Conservation (phyloP, 2,888 invertebrate genomes). For the Seira ritae region DNA sequence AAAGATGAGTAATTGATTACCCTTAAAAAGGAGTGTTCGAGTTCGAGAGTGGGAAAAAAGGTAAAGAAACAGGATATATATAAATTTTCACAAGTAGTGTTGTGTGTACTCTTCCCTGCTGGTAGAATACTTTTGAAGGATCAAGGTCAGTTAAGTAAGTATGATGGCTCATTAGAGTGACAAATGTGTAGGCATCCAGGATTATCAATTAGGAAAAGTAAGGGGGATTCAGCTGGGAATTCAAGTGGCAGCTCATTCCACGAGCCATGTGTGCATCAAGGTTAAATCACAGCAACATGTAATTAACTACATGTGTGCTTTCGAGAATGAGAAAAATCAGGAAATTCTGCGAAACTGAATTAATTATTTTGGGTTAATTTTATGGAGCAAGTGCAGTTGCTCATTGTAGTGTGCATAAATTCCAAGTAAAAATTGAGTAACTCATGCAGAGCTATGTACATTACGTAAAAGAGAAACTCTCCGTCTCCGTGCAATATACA, state of each 20-base stretch:
- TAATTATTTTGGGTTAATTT: too few relatives aligned
- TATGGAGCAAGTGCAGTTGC: too few relatives aligned
- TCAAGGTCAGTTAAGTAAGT: slow-evolving; percentile 26
- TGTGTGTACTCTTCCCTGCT: background rate
- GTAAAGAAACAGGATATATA: background rate
- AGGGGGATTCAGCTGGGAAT: too few relatives aligned
- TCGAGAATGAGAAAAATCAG: too few relatives aligned
- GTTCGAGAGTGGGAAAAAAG: background rate
- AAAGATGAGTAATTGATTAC: slow-evolving; percentile 34
- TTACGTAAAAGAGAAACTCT: too few relatives aligned
- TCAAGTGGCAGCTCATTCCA: too few relatives aligned
- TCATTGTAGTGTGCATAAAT: too few relatives aligned
- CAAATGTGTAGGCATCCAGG: background rate
- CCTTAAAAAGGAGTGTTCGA: background rate
- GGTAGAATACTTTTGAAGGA: background rate
- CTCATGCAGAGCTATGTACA: too few relatives aligned
- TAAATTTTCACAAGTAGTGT: background rate
- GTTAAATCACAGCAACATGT: slow-evolving; percentile 13
- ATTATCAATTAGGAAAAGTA: too few relatives aligned
- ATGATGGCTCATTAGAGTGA: background rate
- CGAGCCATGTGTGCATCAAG: background rate
- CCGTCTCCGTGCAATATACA: too few relatives aligned
- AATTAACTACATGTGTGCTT: background rate
- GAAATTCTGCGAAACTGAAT: too few relatives aligned
- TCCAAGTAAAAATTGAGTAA: too few relatives aligned